Evolutionary conservation across 1,140 invertebrate genomes (phyloP), one percentile per base, ranked within the genome.

Genomic region (Drosophila nigrodunni): DNA sequence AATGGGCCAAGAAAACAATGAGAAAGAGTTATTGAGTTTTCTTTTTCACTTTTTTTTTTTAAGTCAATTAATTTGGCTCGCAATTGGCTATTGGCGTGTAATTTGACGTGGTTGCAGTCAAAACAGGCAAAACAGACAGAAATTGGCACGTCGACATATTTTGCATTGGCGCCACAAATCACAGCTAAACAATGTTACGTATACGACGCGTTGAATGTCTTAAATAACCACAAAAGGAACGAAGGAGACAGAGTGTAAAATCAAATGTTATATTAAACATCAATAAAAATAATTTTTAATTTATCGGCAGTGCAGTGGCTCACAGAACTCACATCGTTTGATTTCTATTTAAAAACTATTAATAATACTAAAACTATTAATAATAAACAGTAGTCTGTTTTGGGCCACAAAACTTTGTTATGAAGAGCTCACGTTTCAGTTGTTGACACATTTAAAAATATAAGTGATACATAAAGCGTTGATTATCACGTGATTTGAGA

Each of bases 11-110:
- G 34, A 2, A 10, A 39, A 18, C 50, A 25, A 25, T 2, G 18
- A 11, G 18, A 8, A 8, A 41, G 9, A 7, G 10, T 9, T 30
- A 30, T 30, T 30, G 41, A 39, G 39, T 35, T 43, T 9, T 46
- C 47, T 30, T 30, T 30, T 30, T 30, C 6, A 30, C 3, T 4
- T 30, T 30, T 30, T 30, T 30, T 4, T 30, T 30, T 30, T 5
- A 57, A 65, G 71, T 75, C 73, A 68, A 75, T 71, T 75, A 71
- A 75, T 67, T 73, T 67, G 64, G 35, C 50, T 44, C 5, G 46
- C 69, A 67, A 67, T 75, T 30, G 25, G 43, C 59, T 58, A 65
- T 74, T 70, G 73, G 68, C 50, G 47, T 75, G 60, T 71, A 75
- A 75, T 71, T 75, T 65, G 60, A 71, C 25, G 67, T 71, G 43